Base-by-base conservation (phyloP, 2,888 invertebrate species). In the Neoaliturus tenellus region DNA sequence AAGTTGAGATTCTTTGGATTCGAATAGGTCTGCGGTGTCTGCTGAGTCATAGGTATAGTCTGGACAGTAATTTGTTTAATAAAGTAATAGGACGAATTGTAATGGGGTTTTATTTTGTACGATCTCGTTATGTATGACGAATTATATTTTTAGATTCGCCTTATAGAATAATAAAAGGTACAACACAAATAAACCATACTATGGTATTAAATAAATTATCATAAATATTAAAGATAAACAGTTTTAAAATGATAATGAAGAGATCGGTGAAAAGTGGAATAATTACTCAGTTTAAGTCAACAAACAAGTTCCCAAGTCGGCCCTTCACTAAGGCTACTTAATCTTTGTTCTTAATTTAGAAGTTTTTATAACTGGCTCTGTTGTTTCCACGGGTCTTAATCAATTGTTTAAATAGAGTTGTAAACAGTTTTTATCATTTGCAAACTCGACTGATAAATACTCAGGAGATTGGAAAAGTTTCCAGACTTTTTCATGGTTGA, bases 271-370 rank as follows among this genome's bases (percentile, higher is more conserved):
- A 2, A 55, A 55, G 55, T 55, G 20, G 23, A 55, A 55, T 62
- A 62, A 62, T 62, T 2, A 62, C 62, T 39, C 20, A 71, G 41
- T 44, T 44, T 44, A 17, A 71, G 71, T 41, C n/a, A 39, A 71
- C 71, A 71, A 39, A 39, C 71, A 39, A 39, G 3, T 35, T 39
- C 6, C 31, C 41, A 71, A 71, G 71, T 39, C 3, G 17, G 39
- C 67, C 33, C 71, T 71, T 71, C 12, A 39, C 39, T 41, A 23
- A 71, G 23, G 71, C 71, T 71, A 71, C 71, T 71, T 71, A 71
- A 71, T 35, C 41, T 39, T 62, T 62, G 62, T 62, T 62, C 31
- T 31, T 12, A 28, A 62, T 62, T 62, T 62, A 62, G 28, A 62
- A 62, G 10, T 62, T 62, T 62, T 62, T 62, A 62, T 55, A 55